Evolutionary conservation across 2,888 invertebrate genomes (phyloP), one percentile per base, ranked within the genome.

Genomic region (Pammene aurita): DNA sequence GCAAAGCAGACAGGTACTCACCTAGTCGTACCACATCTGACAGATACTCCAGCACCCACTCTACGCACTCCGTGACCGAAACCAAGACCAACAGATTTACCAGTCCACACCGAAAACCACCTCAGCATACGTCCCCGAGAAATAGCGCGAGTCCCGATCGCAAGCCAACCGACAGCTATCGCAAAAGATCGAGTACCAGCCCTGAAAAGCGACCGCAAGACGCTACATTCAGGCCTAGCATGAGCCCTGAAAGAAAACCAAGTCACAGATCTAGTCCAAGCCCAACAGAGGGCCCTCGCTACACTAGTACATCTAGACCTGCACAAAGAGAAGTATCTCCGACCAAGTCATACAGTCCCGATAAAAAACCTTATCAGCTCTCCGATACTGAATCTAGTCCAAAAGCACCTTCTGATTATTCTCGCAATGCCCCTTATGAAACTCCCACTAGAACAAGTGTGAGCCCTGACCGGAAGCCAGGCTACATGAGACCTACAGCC

Each of bases 401-500:
- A 57, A 71, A 52, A 41, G 72, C 61, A 54, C 60, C 65, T 34
- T 69, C 66, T 42, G 66, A 38, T 5, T 76, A 75, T 60, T 76
- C 77, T 2, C 76, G 75, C 14, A 76, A 71, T 61, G 69, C 26
- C 48, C 71, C 73, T 13, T 72, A 26, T 26, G 4, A 1, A 26
- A 26, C 26, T 26, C 26, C 74, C n/a, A 57, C 71, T 9, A 78
- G 76, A 71, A 66, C 72, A n/a, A 86, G 86, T 38, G 46, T 61
- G 13, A 77, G 78, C 62, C 76, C 77, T n/a, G 77, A 79, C 48
- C 78, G 78, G 62, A 81, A 80, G 71, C 88, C 88, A 7, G 83
- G 82, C 18, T 88, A 85, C 72, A 86, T 85, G 85, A 84, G 71
- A 74, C 84, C 86, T 42, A 88, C 84, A 18, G 80, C 78, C 67